Conservation (phyloP, 1,140 invertebrate species). For the Drosophila subobscura region DNA sequence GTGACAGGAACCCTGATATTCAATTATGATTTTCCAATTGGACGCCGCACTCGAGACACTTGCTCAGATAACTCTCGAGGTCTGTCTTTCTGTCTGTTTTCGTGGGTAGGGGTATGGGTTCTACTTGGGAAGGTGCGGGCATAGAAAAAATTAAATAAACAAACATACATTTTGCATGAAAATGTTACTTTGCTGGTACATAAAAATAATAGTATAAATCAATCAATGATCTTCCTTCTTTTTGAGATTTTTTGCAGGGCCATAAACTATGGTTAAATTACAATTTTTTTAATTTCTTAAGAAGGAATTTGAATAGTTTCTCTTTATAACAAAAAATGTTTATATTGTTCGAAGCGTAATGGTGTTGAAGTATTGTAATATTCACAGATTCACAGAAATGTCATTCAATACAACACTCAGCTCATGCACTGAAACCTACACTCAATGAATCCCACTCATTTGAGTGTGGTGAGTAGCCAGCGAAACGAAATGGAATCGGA, state of each 20-base stretch:
- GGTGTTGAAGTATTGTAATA: too few relatives aligned
- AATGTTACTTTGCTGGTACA: too few relatives aligned
- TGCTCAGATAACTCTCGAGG: conserved; percentile 61
- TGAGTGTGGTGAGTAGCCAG: conserved; percentile 53
- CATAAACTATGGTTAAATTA: too few relatives aligned
- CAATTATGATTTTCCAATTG: conserved; percentile 77
- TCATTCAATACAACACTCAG: conserved; percentile 25
- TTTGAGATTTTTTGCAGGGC: too few relatives aligned
- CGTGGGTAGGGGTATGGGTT: conserved; percentile 1
- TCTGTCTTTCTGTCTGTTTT: conserved; percentile 21
- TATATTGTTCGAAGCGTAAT: too few relatives aligned
- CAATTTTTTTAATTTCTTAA: too few relatives aligned
- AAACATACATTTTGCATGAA: too few relatives aligned
- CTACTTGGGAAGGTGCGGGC: neutral
- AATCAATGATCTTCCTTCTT: too few relatives aligned
- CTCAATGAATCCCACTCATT: conserved; percentile 30
- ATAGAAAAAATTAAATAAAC: too few relatives aligned
- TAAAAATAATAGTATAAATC: too few relatives aligned
- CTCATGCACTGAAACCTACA: conserved; percentile 5
- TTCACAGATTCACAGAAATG: neutral
- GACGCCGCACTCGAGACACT: conserved; percentile 51
- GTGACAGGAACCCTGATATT: conserved; percentile 72
- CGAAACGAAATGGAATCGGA: conserved; percentile 45
- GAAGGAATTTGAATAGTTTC: too few relatives aligned
- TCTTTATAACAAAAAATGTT: too few relatives aligned